These are phyloP conservation scores for Fragum sueziense DNA, from an alignment of 2,888 invertebrate species.

Conservation along the genomic window DNA sequence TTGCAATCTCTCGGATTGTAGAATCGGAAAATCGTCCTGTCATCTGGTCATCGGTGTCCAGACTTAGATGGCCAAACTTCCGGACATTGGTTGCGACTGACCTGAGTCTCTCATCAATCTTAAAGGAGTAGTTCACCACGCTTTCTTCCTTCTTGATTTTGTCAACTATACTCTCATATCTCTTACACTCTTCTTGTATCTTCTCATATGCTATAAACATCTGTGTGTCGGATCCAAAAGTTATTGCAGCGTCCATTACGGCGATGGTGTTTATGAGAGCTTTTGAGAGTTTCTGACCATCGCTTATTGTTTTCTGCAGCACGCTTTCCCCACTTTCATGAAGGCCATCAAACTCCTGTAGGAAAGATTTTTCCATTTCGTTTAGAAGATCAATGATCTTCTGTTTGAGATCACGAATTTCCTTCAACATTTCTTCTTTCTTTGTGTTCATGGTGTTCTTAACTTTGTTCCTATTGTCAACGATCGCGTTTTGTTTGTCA, in stretches of 20 bases:
- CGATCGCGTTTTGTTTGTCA: slow-evolving; percentile 25
- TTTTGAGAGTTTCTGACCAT: slow-evolving; percentile 27
- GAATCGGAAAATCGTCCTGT: slow-evolving; percentile 19
- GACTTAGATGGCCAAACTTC: slow-evolving; percentile 49
- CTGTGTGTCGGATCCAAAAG: slow-evolving; percentile 45
- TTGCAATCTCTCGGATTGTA: slow-evolving; percentile 36
- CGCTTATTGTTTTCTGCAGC: slow-evolving; percentile 27
- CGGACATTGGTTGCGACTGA: slow-evolving; percentile 41
- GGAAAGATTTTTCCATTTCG: slow-evolving; percentile 42
- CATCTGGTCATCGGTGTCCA: slow-evolving; percentile 29
- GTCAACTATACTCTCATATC: slow-evolving; percentile 38
- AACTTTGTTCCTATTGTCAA: slow-evolving; percentile 14
- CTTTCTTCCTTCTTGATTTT: slow-evolving; percentile 28
- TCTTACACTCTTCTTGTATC: slow-evolving; percentile 44
- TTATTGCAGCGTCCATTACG: slow-evolving; percentile 41
- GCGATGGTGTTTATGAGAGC: slow-evolving; percentile 37
- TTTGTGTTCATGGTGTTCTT: slow-evolving; percentile 36
- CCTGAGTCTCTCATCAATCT: slow-evolving; percentile 49
- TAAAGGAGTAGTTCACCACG: slow-evolving; percentile 42
- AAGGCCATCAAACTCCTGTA: slow-evolving; percentile 42
- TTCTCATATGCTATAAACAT: slow-evolving; percentile 44
- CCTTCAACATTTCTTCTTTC: slow-evolving; percentile 37
- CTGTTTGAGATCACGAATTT: slow-evolving; percentile 42
- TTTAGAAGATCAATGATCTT: slow-evolving; percentile 38
- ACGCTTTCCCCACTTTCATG: slow-evolving; percentile 37